Conservation (phyloP, 2,797 vertebrate species). For the Microctenopoma lineatum region DNA sequence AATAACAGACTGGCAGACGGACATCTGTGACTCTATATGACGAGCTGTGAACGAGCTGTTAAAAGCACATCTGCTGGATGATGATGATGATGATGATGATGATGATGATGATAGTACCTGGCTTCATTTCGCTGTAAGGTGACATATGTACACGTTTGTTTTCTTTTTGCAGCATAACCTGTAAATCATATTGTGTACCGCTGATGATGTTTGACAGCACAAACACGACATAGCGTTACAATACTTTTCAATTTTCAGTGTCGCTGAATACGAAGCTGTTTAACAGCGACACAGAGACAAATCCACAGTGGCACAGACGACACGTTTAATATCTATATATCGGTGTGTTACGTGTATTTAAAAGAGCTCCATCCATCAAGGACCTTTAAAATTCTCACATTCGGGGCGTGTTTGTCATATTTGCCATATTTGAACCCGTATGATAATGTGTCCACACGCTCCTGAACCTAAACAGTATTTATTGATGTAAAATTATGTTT, state of each 20-base stretch:
- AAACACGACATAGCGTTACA: background rate
- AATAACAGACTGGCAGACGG: constrained; percentile 1
- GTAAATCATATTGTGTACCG: background rate
- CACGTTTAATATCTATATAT: background rate
- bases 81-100: constrained; percentile 6
- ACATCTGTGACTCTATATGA: background rate
- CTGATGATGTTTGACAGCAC: background rate
- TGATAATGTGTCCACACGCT: background rate
- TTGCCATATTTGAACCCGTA: background rate
- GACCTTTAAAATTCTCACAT: too few species aligned
- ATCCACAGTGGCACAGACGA: background rate
- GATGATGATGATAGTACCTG: constrained; percentile 8
- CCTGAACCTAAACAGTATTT: background rate
- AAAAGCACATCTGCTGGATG: constrained; percentile 21
- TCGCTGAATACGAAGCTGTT: background rate
- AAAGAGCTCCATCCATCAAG: background rate
- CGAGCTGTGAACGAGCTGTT: constrained; percentile 3
- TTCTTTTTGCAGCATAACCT: background rate
- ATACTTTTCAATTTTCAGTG: background rate
- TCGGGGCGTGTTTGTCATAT: background rate
- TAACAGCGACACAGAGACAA: background rate
- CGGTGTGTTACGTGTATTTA: background rate
- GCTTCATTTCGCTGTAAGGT: background rate
- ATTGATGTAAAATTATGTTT: background rate
- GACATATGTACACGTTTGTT: background rate